Evolutionary conservation across 2,888 invertebrate species (phyloP).

Genomic region (Drosophila infuscata): DNA sequence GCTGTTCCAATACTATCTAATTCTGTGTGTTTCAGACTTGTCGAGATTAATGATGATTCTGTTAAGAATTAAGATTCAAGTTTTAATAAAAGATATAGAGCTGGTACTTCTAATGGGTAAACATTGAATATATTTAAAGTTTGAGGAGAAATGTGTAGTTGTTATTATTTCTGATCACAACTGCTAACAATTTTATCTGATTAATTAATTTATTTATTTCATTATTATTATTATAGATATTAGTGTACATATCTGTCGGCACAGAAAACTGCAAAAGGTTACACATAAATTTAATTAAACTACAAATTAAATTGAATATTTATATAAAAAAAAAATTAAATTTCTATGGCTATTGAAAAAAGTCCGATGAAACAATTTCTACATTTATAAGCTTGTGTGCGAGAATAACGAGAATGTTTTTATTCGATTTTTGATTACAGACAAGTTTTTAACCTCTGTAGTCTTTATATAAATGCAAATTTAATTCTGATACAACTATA

Average conservation of each 20-base stretch:
- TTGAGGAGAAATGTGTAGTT: neutral
- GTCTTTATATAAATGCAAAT: neutral
- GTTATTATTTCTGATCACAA: neutral
- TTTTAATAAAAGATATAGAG: neutral
- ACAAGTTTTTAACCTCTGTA: neutral
- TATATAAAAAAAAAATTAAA: neutral
- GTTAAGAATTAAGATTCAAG: neutral
- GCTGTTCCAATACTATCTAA: conserved; percentile 18
- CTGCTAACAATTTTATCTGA: neutral
- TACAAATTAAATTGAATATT: neutral
- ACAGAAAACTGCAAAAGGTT: neutral
- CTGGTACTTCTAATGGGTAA: neutral
- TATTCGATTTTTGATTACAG: neutral
- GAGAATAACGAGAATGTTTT: neutral
- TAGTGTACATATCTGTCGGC: neutral
- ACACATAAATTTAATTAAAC: neutral
- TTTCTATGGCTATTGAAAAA: neutral
- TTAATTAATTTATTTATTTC: neutral
- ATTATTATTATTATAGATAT: no score
- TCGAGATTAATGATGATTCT: conserved; percentile 6
- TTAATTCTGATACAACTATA: neutral
- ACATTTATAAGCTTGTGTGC: no score
- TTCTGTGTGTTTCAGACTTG: neutral
- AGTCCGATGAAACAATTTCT: neutral
- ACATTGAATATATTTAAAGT: neutral